A percentile compares a stretch with the other conserved stretches of the same genome.
These are phyloP conservation scores for Suricata suricatta DNA, from an alignment of 2,113 vertebrate species.

Conservation along the genomic window DNA sequence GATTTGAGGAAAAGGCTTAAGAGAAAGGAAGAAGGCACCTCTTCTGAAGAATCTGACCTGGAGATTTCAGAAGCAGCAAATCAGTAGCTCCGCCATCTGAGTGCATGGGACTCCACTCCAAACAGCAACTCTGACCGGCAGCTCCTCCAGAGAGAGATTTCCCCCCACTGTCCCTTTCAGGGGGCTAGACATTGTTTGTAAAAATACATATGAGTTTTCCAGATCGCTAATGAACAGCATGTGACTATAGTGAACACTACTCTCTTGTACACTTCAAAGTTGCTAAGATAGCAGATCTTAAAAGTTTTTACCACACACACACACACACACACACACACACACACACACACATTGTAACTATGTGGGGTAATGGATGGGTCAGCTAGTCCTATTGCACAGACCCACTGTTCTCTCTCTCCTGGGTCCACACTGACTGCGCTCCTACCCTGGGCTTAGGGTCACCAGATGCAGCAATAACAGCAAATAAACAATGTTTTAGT, in stretches of 20 bases:
- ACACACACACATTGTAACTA: neutral
- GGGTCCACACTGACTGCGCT: fast-evolving
- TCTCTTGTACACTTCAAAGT: neutral
- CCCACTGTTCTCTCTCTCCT: fast-evolving
- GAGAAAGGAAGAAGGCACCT: neutral
- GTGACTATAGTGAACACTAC: neutral
- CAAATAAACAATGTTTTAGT: neutral
- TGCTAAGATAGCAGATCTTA: neutral
- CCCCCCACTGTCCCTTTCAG: neutral
- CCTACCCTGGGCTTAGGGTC: too few species aligned
- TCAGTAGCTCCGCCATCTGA: neutral
- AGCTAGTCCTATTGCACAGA: neutral
- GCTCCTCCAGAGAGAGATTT: neutral
- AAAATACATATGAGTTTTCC: neutral
- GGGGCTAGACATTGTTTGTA: neutral
- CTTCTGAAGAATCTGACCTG: neutral
- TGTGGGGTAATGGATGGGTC: neutral
- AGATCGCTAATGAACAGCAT: too few species aligned
- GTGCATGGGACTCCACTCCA: neutral
- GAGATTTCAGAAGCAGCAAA: neutral
- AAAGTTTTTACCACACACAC: neutral
- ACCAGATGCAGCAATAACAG: neutral
- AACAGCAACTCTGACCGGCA: neutral
- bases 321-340: neutral
- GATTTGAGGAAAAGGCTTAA: neutral